A percentile compares a stretch with the other conserved stretches of the same genome.
Evolutionary conservation across 2,797 vertebrate genomes (phyloP).

Genomic region (Darevskia mixta): DNA sequence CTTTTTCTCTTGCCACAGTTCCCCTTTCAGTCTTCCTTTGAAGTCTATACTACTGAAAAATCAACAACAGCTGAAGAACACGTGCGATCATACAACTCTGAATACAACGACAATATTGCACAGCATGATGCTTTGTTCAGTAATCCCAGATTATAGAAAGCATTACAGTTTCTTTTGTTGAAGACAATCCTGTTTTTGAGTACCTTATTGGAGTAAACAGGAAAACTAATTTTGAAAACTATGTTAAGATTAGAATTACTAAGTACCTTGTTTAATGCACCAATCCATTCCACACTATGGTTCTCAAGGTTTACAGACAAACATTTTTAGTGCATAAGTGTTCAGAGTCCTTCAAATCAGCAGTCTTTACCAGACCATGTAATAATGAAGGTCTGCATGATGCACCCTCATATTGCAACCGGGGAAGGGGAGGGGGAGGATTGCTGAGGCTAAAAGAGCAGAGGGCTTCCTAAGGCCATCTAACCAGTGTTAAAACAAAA

Average conservation of each 20-base stretch:
- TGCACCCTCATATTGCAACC: neutral
- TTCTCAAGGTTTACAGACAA: neutral
- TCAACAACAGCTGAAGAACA: slow-evolving; percentile 74
- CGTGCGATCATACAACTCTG: slow-evolving; percentile 63
- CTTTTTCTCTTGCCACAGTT: slow-evolving; percentile 81
- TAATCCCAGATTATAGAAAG: slow-evolving; percentile 69
- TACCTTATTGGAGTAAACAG: slow-evolving; percentile 43
- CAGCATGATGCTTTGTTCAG: slow-evolving; percentile 66
- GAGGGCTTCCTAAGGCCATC: neutral
- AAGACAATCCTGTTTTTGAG: slow-evolving; percentile 44
- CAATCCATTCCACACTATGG: neutral
- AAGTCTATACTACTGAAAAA: slow-evolving; percentile 77
- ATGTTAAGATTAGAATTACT: slow-evolving; percentile 34
- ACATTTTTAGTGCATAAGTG: neutral
- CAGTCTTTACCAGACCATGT: neutral
- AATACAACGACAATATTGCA: slow-evolving; percentile 53
- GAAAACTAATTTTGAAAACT: slow-evolving; percentile 17
- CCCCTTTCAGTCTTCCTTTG: slow-evolving; percentile 79
- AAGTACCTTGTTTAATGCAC: neutral
- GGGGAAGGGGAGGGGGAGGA: too few species aligned
- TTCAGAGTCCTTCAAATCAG: neutral
- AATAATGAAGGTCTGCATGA: neutral
- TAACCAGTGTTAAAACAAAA: too few species aligned
- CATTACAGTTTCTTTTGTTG: slow-evolving; percentile 62
- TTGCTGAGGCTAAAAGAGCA: neutral